Evolutionary conservation across 2,113 vertebrate species (phyloP).

Genomic region (Lamprotornis superbus): DNA sequence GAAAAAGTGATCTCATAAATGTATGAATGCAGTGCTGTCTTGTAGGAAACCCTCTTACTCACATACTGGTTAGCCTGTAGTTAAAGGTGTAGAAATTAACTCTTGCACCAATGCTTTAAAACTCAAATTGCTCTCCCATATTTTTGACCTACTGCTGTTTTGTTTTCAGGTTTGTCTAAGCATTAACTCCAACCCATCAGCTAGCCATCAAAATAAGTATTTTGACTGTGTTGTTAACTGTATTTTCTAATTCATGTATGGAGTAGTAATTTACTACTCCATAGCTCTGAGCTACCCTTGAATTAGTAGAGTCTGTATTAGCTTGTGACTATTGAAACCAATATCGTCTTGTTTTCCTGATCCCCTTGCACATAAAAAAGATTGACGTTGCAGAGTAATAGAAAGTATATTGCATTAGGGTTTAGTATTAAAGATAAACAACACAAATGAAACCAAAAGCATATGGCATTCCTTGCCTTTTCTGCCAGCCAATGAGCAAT

Average conservation of each 20-base stretch:
- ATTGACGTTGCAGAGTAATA: constrained; percentile 50
- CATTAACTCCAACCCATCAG: neutral
- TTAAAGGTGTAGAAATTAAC: neutral
- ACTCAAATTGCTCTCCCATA: neutral
- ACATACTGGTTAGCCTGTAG: neutral
- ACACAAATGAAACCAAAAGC: constrained; percentile 50
- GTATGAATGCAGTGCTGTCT: neutral
- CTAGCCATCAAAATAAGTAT: neutral
- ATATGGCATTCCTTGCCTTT: constrained; percentile 53
- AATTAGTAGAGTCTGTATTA: constrained; percentile 7
- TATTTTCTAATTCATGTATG: neutral
- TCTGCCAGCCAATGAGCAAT: constrained; percentile 59
- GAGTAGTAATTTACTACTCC: neutral
- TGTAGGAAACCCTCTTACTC: neutral
- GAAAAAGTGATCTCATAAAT: neutral
- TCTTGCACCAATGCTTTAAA: neutral
- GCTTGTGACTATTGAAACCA: neutral
- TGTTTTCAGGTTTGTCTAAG: neutral
- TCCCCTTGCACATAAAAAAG: constrained; percentile 21
- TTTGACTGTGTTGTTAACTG: neutral
- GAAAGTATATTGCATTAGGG: constrained; percentile 30
- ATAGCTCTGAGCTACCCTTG: neutral
- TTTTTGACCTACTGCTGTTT: neutral
- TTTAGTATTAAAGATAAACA: constrained; percentile 59
- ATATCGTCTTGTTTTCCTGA: constrained; percentile 29